Evolutionary conservation across 1,140 invertebrate species (phyloP), one percentile per base, ranked within the genome.

Genomic region (Ceratina australensis): DNA sequence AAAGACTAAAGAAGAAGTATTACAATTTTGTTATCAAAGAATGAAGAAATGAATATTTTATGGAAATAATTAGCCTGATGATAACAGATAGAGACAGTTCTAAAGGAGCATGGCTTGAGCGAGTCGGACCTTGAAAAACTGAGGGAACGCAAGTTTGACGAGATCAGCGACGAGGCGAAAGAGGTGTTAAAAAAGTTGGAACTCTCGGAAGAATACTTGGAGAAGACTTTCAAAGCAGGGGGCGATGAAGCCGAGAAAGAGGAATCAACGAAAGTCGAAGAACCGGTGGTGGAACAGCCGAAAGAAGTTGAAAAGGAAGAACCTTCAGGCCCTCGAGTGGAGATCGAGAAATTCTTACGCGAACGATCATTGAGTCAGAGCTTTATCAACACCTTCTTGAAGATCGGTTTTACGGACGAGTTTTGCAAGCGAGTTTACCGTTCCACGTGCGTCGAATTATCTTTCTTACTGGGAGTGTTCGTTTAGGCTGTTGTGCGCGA

Each of bases 341-440:
- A 72, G 28, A 69, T 86, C 7, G 59, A 2, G 3, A 49, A 61
- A 20, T 72, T 84, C 49, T 65, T 87, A 10, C 54, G 57, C 7
- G 47, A 68, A 12, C 87, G 78, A 84, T 61, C 13, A 13, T n/a
- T 83, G 2, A 81, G 71, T 20, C 60, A 79, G n/a, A 65, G 79
- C 22, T 68, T 87, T 5, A 56, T 81, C 0, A 50, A 63, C 15
- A 66, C 60, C 13, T 66, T 86, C n/a, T 28, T 84, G 12, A 67
- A 79, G 16, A 22, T 71, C 50, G 82, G 72, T 26, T 50, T 80
- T 22, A 74, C 66, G 0, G 79, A 84, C 16, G 69, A 81, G 47
- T 65, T 65, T 22, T 22, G 65, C 20, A 81, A 72, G 85, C 83
- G 26, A 76, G 12, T 2, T 8, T 18, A 10, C 57, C n/a, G 16